Base-by-base conservation (phyloP, 2,113 vertebrate species). In the Platycercus adscitus region DNA sequence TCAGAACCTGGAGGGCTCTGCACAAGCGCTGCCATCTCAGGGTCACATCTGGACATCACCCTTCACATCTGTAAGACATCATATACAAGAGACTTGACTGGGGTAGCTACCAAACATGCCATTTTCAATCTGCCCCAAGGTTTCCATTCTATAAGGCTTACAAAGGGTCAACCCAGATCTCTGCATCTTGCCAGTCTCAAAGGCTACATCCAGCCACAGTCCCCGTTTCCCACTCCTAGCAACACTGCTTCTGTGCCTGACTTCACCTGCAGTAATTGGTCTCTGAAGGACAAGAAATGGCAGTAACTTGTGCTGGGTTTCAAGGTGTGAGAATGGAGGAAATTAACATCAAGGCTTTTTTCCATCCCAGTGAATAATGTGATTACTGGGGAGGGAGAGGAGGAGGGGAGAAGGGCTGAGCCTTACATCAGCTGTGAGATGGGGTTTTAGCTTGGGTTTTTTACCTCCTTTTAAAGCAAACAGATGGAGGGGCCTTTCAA, bases 241-340 rank as follows among this genome's bases (percentile, higher is more conserved):
- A 98, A 98, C 97, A 76, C 61, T 61, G 95, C 97, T 96, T 91
- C 65, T 97, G 97, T 89, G 97, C 83, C 96, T 95, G 95, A 96
- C 95, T 96, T 97, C 96, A 85, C 95, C 95, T 88, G 25, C 86
- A 73, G 35, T 99, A 99, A 99, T 99, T 99, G 98, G 98, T 96
- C 99, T 98, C 98, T 1, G 28, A 72, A 97, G 97, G 98, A 96
- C 90, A 75, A 76, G 58, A 58, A 70, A 55, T 14, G 26, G 88
- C 69, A 80, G 39, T 5, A 65, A 94, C 60, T 53, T 72, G 83
- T 3, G 1, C 58, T 46, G 81, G 35, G 78, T 37, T 91, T 65
- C 58, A 68, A 88, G 88, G 70, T 76, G 81, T 94, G 91, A 83
- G 87, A 53, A 61, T 31, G 70, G 85, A 84, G 91, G 72, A 83